These are phyloP conservation scores for Brachynemurus nebulosus DNA, from an alignment of 2,888 invertebrate genomes.

Conservation along the genomic window DNA sequence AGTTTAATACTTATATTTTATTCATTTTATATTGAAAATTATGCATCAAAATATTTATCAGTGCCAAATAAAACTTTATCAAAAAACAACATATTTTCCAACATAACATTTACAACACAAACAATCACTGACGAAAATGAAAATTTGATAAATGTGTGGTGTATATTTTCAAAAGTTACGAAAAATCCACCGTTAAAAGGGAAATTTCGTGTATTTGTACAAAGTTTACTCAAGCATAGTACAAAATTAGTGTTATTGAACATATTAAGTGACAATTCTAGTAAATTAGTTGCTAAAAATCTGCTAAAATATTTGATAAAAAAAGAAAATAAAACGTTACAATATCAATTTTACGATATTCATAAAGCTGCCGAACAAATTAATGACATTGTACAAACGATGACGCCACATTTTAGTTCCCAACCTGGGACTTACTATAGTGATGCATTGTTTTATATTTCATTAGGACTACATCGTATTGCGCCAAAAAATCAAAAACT, in stretches of 20 bases:
- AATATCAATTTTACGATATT: slow-evolving; percentile 44
- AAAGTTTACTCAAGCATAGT: slow-evolving; percentile 34
- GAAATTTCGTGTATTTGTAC: slow-evolving; percentile 37
- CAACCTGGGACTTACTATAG: slow-evolving; percentile 61
- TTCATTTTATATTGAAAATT: neutral
- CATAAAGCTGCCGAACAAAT: slow-evolving; percentile 42
- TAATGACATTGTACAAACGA: slow-evolving; percentile 45
- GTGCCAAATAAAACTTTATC: neutral
- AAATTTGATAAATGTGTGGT: slow-evolving; percentile 33
- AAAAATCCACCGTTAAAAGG: slow-evolving; percentile 35
- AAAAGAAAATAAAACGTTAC: slow-evolving; percentile 32
- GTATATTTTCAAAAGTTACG: slow-evolving; percentile 42
- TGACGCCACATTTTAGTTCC: slow-evolving; percentile 58
- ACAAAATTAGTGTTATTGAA: slow-evolving; percentile 40
- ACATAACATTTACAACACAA: neutral
- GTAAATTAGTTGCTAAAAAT: slow-evolving; percentile 38
- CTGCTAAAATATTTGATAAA: slow-evolving; percentile 31
- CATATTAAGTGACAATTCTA: slow-evolving; percentile 45
- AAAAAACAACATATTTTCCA: neutral
- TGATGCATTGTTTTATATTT: slow-evolving; percentile 64
- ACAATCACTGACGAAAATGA: neutral
- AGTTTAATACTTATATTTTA: neutral
- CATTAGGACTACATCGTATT: slow-evolving; percentile 55
- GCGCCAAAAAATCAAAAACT: slow-evolving; percentile 43
- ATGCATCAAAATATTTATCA: neutral